Conservation (phyloP, 2,888 invertebrate species). For the Oithona nana region DNA sequence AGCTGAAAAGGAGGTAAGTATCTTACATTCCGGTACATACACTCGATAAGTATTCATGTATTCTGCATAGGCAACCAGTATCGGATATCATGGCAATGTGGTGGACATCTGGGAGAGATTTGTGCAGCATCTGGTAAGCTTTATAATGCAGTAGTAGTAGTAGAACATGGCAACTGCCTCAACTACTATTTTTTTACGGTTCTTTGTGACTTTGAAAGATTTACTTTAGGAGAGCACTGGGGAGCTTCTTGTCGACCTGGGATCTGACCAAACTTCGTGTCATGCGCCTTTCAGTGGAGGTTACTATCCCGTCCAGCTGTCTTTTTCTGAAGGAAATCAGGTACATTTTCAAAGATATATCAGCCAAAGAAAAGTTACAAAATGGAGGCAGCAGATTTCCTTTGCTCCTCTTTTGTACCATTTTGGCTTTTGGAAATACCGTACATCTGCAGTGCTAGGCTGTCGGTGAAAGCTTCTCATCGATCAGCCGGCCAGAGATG, state of each 20-base stretch:
- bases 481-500: no score
- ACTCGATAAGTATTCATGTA: no score
- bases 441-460: no score
- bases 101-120: constrained; percentile 30
- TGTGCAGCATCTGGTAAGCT: constrained; percentile 24
- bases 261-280: constrained; percentile 41
- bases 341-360: no score
- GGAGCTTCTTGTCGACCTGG: constrained; percentile 38
- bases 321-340: constrained; percentile 31
- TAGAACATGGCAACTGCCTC: not conserved
- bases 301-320: constrained; percentile 37
- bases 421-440: no score
- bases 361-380: no score
- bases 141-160: not conserved
- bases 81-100: constrained; percentile 39
- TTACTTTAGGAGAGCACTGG: constrained; percentile 24
- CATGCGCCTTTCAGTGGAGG: constrained; percentile 41
- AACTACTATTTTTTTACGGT: no score
- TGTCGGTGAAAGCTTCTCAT: no score
- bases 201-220: not conserved
- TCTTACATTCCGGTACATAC: no score
- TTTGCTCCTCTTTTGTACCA: no score
- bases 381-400: no score
- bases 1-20: constrained; percentile 21
- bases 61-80: constrained; percentile 30